Evolutionary conservation across 2,888 invertebrate species (phyloP).

Genomic region (Pycnomerus fuliginosus): DNA sequence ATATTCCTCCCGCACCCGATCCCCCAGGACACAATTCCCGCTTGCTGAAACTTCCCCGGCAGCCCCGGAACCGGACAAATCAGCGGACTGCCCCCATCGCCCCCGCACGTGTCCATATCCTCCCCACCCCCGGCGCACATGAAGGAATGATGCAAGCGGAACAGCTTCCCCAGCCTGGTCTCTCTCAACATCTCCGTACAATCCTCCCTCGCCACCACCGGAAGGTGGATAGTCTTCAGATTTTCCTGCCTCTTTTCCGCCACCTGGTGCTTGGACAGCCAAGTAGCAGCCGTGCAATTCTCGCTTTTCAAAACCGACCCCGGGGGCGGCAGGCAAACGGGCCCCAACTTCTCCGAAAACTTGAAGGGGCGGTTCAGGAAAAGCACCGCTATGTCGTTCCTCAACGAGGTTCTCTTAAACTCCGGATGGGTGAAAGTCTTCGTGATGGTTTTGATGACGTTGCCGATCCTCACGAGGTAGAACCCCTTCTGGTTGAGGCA

Average conservation of each 20-base stretch:
- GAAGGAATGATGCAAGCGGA: slow-evolving; percentile 68
- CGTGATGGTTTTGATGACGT: no score
- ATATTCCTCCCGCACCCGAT: slow-evolving; percentile 70
- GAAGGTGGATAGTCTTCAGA: slow-evolving; percentile 69
- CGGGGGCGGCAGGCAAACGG: no score
- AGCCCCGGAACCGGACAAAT: slow-evolving; percentile 47
- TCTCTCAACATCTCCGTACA: slow-evolving; percentile 63
- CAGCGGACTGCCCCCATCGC: slow-evolving; percentile 38
- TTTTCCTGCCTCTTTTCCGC: background rate
- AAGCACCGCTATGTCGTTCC: no score
- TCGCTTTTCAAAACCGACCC: no score
- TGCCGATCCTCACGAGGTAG: no score
- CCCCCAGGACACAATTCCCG: slow-evolving; percentile 88
- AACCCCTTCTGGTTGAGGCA: no score
- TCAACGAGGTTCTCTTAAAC: no score
- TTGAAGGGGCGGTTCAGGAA: no score
- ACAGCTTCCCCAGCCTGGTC: slow-evolving; percentile 66
- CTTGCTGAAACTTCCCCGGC: slow-evolving; percentile 64
- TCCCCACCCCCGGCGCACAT: slow-evolving; percentile 77
- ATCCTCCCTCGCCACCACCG: slow-evolving; percentile 60
- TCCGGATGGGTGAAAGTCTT: no score
- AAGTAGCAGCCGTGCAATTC: no score
- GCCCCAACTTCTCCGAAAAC: no score
- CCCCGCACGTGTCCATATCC: slow-evolving; percentile 70
- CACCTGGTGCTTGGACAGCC: no score